Conservation (phyloP, 2,113 vertebrate genomes). For the Dasyornis broadbenti region DNA sequence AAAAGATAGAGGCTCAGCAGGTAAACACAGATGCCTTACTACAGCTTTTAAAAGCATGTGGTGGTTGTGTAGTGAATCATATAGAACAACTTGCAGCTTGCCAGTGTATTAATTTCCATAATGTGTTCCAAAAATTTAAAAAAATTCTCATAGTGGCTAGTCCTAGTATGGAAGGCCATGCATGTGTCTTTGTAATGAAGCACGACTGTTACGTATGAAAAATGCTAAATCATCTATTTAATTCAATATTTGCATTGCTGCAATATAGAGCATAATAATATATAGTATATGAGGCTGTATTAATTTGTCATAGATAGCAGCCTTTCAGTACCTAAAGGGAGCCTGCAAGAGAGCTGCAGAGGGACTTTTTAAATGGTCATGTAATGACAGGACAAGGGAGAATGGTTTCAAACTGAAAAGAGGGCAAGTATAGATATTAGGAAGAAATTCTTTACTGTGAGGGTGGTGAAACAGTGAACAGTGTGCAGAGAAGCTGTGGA, state of each 20-base stretch:
- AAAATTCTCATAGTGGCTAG: neutral
- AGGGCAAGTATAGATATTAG: neutral
- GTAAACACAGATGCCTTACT: neutral
- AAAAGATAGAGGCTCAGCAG: neutral
- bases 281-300: neutral
- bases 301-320: neutral
- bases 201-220: neutral
- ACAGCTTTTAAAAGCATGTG: neutral
- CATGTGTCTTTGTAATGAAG: neutral
- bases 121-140: neutral
- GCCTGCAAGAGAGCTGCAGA: neutral
- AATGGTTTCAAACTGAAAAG: neutral
- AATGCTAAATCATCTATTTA: neutral
- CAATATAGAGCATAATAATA: neutral
- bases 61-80: neutral
- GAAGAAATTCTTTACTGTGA: neutral
- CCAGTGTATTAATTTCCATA: neutral
- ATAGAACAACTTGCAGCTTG: neutral
- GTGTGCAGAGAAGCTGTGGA: neutral
- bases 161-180: neutral
- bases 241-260: neutral
- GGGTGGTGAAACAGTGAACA: neutral
- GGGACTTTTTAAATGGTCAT: neutral
- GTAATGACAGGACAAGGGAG: neutral
- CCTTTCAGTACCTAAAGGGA: neutral